phyloP scores from a whole-genome alignment of 2,888 invertebrate species.

The Altica lythri region DNA sequence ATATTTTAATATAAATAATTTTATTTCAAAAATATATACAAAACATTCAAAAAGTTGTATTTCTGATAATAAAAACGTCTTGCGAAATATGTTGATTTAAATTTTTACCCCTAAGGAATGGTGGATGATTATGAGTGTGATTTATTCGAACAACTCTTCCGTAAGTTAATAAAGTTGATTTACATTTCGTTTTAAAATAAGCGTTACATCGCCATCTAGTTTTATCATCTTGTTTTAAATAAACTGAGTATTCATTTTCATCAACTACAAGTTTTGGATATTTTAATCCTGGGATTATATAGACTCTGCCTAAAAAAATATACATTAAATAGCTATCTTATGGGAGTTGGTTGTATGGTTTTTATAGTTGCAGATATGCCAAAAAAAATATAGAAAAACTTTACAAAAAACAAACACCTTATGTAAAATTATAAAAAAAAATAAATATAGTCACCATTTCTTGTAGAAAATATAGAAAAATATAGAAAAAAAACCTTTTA shows the following conservation, averaged over 20 bases:
- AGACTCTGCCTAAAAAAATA: constrained; percentile 38
- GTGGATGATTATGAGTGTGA: constrained; percentile 41
- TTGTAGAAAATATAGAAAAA: too few species aligned
- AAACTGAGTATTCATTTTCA: constrained; percentile 41
- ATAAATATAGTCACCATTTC: too few species aligned
- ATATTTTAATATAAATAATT: neutral
- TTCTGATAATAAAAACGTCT: constrained; percentile 33
- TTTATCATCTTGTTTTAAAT: constrained; percentile 35
- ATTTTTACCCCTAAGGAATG: constrained; percentile 28
- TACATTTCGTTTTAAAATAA: constrained; percentile 42
- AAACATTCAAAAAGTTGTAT: neutral
- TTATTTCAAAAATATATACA: neutral
- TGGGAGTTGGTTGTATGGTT: too few species aligned
- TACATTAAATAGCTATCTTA: too few species aligned
- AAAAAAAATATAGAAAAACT: too few species aligned
- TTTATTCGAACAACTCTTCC: constrained; percentile 39
- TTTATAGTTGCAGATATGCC: too few species aligned
- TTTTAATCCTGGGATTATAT: constrained; percentile 37
- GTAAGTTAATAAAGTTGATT: constrained; percentile 36
- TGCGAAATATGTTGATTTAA: constrained; percentile 29
- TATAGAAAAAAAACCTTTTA: too few species aligned
- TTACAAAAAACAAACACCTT: too few species aligned
- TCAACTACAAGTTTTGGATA: constrained; percentile 44
- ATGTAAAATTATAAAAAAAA: too few species aligned
- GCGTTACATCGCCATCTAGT: constrained; percentile 47